These are phyloP conservation scores for Odobenus rosmarus DNA, from an alignment of 2,113 vertebrate genomes.

Conservation along the genomic window DNA sequence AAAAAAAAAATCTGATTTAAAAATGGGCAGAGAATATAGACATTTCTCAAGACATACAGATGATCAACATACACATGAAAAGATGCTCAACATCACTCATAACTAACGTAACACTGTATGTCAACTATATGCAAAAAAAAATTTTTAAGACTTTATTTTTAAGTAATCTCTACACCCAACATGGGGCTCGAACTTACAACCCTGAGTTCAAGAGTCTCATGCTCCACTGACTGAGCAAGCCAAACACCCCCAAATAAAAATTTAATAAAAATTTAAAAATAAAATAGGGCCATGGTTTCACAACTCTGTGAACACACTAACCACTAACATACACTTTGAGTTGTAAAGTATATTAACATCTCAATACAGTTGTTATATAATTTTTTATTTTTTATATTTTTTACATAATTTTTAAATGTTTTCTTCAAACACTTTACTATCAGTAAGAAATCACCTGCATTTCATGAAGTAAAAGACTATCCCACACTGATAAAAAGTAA, in stretches of 20 bases:
- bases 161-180: neutral
- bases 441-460: neutral
- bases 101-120: neutral
- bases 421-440: slow-evolving; percentile 52
- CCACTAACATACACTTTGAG: neutral
- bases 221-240: neutral
- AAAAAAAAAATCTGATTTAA: neutral
- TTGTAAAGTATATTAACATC: neutral
- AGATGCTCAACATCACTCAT: neutral
- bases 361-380: neutral
- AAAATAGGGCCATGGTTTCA: neutral
- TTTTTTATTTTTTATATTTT: neutral
- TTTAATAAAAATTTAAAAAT: neutral
- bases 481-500: neutral
- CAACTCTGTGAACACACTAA: neutral
- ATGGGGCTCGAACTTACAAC: neutral
- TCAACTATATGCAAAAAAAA: neutral
- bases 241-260: neutral
- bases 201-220: neutral
- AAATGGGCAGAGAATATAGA: neutral
- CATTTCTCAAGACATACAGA: neutral
- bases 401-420: neutral
- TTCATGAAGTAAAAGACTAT: neutral
- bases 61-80: neutral
- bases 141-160: neutral